Evolutionary conservation across 1,140 invertebrate genomes (phyloP).

Genomic region (Elysia chlorotica): DNA sequence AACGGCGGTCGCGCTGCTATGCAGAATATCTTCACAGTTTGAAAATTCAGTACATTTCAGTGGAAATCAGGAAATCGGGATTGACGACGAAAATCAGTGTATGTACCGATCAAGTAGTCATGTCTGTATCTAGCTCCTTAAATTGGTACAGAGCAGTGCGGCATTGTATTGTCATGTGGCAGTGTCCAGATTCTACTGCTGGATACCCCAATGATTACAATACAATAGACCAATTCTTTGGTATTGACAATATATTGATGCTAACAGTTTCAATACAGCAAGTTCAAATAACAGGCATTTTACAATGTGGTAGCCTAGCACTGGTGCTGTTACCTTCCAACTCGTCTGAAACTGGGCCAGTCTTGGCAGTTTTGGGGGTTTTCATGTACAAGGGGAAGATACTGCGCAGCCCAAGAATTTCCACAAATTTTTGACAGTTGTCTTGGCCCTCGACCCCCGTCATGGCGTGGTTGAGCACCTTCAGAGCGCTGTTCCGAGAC

Average conservation of each 20-base stretch:
- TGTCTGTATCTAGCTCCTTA: too few species aligned
- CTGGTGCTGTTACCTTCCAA: constrained; percentile 91
- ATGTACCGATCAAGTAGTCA: too few species aligned
- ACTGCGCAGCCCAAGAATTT: constrained; percentile 93
- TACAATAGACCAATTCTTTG: background rate
- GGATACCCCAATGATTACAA: too few species aligned
- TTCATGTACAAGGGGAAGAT: constrained; percentile 99
- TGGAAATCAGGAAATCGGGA: too few species aligned
- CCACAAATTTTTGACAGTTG: constrained; percentile 98
- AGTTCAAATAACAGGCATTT: background rate
- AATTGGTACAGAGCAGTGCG: background rate
- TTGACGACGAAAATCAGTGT: too few species aligned
- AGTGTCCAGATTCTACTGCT: too few species aligned
- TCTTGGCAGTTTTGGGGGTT: constrained; percentile 84
- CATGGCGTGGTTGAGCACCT: constrained; percentile 96
- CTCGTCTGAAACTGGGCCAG: constrained; percentile 84
- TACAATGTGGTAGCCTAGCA: too few species aligned
- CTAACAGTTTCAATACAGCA: background rate
- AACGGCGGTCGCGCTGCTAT: too few species aligned
- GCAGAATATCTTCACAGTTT: too few species aligned
- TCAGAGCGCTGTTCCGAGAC: constrained; percentile 93
- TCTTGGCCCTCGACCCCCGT: constrained; percentile 89
- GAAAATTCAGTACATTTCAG: too few species aligned
- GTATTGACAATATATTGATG: background rate
- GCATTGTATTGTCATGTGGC: too few species aligned